Conservation (phyloP, 2,888 invertebrate species). For the Caradrina kadenii region DNA sequence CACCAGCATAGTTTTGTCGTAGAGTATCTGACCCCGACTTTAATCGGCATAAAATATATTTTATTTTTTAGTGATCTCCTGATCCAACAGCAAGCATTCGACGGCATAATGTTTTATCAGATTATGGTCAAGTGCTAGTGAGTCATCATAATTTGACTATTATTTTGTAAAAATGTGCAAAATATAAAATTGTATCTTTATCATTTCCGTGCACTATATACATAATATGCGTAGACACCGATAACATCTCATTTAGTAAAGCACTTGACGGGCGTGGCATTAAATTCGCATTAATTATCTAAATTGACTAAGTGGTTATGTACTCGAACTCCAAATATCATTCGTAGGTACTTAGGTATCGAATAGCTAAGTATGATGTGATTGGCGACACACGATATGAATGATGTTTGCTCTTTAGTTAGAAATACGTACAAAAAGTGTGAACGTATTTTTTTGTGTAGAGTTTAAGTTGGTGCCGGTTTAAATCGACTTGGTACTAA, state of each 20-base stretch:
- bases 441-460: background rate
- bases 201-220: conserved; percentile 2
- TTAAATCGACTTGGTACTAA: background rate
- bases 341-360: background rate
- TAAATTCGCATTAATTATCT: conserved; percentile 49
- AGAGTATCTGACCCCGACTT: too few species aligned
- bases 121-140: background rate
- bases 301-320: conserved; percentile 41
- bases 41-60: background rate
- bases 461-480: background rate
- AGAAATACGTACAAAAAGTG: conserved; percentile 11
- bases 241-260: conserved; percentile 25
- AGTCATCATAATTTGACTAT: background rate
- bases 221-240: background rate
- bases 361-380: conserved; percentile 23
- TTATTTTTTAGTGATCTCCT: background rate
- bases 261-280: conserved; percentile 28
- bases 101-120: background rate
- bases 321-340: conserved; percentile 24
- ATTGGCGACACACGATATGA: conserved; percentile 20
- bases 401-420: conserved; percentile 11
- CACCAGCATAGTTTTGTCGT: background rate
- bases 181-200: background rate
- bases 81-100: background rate
- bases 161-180: background rate